Conservation (phyloP, 2,888 invertebrate genomes). For the Luperina nickerlii region DNA sequence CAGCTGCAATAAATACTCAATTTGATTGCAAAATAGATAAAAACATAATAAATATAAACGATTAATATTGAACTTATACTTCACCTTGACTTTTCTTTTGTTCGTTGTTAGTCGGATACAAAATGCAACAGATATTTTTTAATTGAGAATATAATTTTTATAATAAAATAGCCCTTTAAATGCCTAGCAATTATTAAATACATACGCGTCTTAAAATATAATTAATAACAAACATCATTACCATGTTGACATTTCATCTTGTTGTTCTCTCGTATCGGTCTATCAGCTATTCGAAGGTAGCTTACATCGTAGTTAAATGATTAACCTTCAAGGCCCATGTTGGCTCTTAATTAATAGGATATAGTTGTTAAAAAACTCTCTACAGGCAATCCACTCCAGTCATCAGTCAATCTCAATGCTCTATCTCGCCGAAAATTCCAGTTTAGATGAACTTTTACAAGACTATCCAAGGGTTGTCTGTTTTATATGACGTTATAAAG, state of each 20-base stretch:
- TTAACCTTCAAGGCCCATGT: neutral
- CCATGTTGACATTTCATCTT: neutral
- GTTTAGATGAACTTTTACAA: neutral
- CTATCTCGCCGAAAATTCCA: neutral
- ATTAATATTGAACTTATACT: constrained; percentile 26
- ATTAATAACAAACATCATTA: neutral
- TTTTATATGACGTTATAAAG: neutral
- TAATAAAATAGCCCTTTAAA: constrained; percentile 1
- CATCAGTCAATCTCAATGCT: neutral
- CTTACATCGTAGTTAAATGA: neutral
- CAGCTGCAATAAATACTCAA: constrained; percentile 3
- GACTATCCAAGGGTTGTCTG: too few relatives aligned
- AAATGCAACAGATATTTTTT: constrained; percentile 38
- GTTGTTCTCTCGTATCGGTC: neutral
- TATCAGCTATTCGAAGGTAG: neutral
- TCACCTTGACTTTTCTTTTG: constrained; percentile 59
- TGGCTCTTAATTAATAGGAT: neutral
- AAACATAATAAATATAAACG: constrained; percentile 16
- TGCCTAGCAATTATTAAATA: constrained; percentile 7
- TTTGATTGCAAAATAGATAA: constrained; percentile 24
- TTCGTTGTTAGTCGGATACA: constrained; percentile 3
- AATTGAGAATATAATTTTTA: constrained; percentile 34
- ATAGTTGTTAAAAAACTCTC: neutral
- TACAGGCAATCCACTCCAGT: neutral
- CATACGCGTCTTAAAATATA: neutral